Conservation (phyloP, 2,797 vertebrate species). For the Tragelaphus eurycerus region DNA sequence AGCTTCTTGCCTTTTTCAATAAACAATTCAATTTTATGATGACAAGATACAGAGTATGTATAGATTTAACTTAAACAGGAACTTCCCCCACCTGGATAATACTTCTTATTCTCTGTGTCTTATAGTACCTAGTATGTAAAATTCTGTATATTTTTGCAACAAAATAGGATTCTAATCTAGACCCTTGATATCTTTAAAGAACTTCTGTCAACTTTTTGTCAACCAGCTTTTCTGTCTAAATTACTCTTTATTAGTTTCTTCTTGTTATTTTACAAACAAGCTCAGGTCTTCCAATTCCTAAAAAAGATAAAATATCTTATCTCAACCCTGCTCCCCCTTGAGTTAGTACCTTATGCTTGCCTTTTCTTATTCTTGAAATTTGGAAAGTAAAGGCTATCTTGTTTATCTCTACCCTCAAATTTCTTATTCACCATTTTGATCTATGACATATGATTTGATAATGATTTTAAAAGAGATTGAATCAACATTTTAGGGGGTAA, state of each 20-base stretch:
- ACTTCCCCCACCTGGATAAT: constrained; percentile 64
- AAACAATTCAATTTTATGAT: constrained; percentile 78
- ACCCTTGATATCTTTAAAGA: constrained; percentile 14
- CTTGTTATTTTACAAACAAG: not conserved
- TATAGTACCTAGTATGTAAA: constrained; percentile 47
- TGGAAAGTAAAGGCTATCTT: not conserved
- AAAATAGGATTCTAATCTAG: constrained; percentile 56
- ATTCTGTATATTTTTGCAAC: constrained; percentile 43
- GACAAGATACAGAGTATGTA: constrained; percentile 74
- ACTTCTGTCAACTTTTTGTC: constrained; percentile 33
- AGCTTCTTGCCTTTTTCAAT: constrained; percentile 74
- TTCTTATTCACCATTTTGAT: constrained; percentile 5
- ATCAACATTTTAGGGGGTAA: not conserved
- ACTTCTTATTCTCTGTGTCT: constrained; percentile 50
- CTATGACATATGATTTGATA: not conserved
- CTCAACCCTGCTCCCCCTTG: not conserved
- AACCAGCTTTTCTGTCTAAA: not conserved
- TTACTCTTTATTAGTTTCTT: constrained; percentile 27
- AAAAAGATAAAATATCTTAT: not conserved
- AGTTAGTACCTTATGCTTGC: not conserved
- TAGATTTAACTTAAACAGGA: constrained; percentile 77
- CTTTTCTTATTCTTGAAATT: constrained; percentile 6
- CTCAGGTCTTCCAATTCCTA: not conserved
- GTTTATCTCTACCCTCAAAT: not conserved
- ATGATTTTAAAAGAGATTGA: not conserved